Conservation (phyloP, 2,797 vertebrate genomes). For the Argya squamiceps region DNA sequence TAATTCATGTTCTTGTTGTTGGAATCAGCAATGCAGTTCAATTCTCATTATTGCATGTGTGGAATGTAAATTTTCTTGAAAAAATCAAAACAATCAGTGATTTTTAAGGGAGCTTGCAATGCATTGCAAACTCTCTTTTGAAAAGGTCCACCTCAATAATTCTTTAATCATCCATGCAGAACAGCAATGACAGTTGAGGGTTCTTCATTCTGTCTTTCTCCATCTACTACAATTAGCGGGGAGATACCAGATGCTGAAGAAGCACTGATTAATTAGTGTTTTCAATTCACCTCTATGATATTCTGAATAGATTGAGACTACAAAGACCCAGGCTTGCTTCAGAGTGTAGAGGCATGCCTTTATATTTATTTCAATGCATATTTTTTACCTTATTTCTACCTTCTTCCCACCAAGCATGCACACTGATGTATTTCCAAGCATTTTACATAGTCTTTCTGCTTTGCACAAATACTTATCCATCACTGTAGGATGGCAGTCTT, state of each 20-base stretch:
- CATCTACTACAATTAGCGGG: neutral
- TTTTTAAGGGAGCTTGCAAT: neutral
- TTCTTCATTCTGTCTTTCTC: neutral
- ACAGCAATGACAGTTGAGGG: neutral
- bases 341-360: neutral
- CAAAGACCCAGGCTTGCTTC: neutral
- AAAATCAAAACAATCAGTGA: neutral
- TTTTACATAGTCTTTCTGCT: neutral
- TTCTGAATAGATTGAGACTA: neutral
- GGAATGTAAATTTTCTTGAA: neutral
- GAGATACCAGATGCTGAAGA: neutral
- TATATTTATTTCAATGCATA: neutral
- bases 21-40: neutral
- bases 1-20: neutral
- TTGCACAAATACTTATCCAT: neutral
- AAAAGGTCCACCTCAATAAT: neutral
- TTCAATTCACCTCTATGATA: neutral
- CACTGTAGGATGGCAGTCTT: neutral
- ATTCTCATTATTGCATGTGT: neutral
- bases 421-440: neutral
- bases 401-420: neutral
- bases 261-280: neutral
- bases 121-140: neutral
- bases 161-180: neutral
- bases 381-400: neutral